phyloP scores from a whole-genome alignment of 2,888 invertebrate genomes.

The Pherbina coryleti region DNA sequence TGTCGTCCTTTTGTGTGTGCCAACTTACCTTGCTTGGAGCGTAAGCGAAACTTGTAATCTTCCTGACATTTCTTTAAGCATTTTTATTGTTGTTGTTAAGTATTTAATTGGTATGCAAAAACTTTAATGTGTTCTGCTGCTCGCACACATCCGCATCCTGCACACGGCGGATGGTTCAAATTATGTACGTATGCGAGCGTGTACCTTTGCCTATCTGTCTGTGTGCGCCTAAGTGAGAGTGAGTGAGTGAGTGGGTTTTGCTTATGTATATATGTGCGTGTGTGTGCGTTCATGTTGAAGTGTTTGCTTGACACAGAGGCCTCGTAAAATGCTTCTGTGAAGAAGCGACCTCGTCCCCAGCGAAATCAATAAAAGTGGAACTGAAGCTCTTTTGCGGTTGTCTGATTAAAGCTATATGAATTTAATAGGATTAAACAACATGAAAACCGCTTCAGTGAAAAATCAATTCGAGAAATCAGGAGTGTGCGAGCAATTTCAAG shows the following conservation, averaged over 20 bases:
- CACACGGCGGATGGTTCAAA: conserved; percentile 12
- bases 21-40: conserved; percentile 49
- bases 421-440: conserved; percentile 60
- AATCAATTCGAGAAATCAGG: conserved; percentile 19
- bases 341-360: conserved; percentile 27
- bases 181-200: conserved; percentile 1
- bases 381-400: conserved; percentile 56
- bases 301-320: conserved; percentile 19
- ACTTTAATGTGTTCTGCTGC: conserved; percentile 53
- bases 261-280: too few relatives aligned
- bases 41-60: conserved; percentile 62
- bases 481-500: neutral
- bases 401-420: conserved; percentile 57
- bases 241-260: neutral
- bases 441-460: conserved; percentile 49
- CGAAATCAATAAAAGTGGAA: conserved; percentile 61
- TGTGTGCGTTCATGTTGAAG: conserved; percentile 29
- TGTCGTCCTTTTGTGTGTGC: conserved; percentile 16
- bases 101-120: conserved; percentile 64
- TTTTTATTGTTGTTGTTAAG: conserved; percentile 56
- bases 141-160: conserved; percentile 17
- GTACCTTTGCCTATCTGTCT: neutral
- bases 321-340: conserved; percentile 15
- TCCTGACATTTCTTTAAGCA: conserved; percentile 44
- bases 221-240: neutral